Conservation (phyloP, 1,140 invertebrate genomes). For the Aricia agestis region DNA sequence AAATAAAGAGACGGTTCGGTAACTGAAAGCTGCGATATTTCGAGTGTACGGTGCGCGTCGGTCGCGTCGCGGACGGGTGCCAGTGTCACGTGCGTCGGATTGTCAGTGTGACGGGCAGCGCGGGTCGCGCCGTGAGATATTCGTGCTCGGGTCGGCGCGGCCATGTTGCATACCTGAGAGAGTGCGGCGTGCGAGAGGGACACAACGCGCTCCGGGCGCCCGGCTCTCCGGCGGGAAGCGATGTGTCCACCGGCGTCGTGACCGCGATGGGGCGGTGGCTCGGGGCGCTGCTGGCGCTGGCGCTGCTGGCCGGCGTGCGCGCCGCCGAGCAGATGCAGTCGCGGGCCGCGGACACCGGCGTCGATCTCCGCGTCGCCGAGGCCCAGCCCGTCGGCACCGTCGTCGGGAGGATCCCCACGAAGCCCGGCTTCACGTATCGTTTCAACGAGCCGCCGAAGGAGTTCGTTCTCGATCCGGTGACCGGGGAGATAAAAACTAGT, state of each 20-base stretch:
- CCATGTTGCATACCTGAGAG: constrained; percentile 74
- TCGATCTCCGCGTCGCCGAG: constrained; percentile 89
- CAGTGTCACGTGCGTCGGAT: constrained; percentile 73
- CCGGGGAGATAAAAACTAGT: constrained; percentile 89
- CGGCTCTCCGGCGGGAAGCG: constrained; percentile 53
- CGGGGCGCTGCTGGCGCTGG: constrained; percentile 69
- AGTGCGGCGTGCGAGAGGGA: constrained; percentile 70
- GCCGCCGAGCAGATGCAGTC: constrained; percentile 86
- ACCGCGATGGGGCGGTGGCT: constrained; percentile 69
- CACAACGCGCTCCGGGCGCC: constrained; percentile 53
- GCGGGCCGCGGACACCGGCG: constrained; percentile 88
- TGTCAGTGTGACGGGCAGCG: constrained; percentile 71
- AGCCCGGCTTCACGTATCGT: constrained; percentile 91
- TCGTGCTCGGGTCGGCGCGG: constrained; percentile 68
- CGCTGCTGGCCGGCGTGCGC: constrained; percentile 55
- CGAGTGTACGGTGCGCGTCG: constrained; percentile 13
- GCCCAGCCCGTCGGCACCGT: constrained; percentile 87
- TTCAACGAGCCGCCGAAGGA: constrained; percentile 93
- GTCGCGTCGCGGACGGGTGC: constrained; percentile 37
- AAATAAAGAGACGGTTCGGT: constrained; percentile 10
- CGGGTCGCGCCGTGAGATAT: constrained; percentile 72
- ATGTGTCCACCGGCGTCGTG: constrained; percentile 63
- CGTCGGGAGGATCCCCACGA: constrained; percentile 90
- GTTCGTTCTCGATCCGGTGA: constrained; percentile 86
- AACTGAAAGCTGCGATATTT: constrained; percentile 2